Base-by-base conservation (phyloP, 2,797 vertebrate genomes). In the Echiichthys vipera region DNA sequence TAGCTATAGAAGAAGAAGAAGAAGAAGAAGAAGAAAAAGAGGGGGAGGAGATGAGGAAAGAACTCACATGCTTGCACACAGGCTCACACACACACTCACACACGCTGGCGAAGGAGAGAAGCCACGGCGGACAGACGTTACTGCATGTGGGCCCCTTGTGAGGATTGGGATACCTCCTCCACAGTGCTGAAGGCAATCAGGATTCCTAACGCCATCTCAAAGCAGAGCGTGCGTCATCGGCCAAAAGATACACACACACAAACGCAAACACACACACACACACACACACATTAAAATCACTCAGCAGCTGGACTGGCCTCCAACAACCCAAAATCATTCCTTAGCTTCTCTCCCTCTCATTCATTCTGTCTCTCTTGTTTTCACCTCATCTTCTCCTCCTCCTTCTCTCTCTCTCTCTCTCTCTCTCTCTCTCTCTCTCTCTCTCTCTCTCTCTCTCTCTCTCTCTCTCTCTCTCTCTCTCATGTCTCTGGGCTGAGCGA, bases 131-230 rank as follows among this genome's bases (percentile, higher is more conserved):
- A 95, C 92, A 90, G 93, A 89, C 84, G 93, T 92, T 96, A 95
- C 92, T 94, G 94, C 94, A 93, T 93, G 93, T 91, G 92, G 95
- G 92, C 89, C 94, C 94, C 92, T 93, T 88, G 90, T 90, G 91
- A 93, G 94, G 91, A 95, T 90, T 83, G 91, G 85, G 92, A 95
- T 92, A 93, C 94, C 95, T 96, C 90, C 90, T 92, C 95, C 94
- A 95, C 95, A 94, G 89, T 72, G 87, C 93, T 94, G 91, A 92
- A 93, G 86, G 93, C 95, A 90, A 91, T 91, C 95, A 93, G 91
- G 92, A 93, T 92, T 92, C 93, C 94, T 74, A 93, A 91, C 92
- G 92, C 93, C 92, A 94, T 93, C 91, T 88, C 93, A 91, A 92
- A 94, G 93, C 84, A 78, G 89, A 88, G 88, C 83, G 71, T 93